Evolutionary conservation across 2,113 vertebrate species (phyloP), one percentile per base, ranked within the genome.

Genomic region (Podiceps cristatus): DNA sequence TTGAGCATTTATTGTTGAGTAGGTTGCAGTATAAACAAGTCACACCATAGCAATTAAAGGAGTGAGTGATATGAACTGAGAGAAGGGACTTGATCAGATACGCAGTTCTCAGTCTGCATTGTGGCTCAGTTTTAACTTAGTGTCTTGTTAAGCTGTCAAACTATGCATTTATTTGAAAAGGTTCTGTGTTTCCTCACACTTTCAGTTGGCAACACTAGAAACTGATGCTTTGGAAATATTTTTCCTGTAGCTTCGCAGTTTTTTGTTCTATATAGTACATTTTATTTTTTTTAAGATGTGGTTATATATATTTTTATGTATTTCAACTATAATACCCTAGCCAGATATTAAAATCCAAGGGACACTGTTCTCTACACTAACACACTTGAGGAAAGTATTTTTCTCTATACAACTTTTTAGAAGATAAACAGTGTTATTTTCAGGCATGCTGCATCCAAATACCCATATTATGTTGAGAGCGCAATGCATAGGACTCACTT

Each of bases 301-400:
- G 5, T 67, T 86, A 35, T 69, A 67, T 62, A 74, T 68, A 15
- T 95, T 79, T 95, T 53, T 94, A 9, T 96, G 33, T 59, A 82
- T 98, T 98, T 68, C 86, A 98, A 98, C 37, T 98, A 97, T 79
- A 97, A 88, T 45, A 89, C 78, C 75, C 64, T 86, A 97, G 96
- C 52, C 89, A 98, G 90, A 55, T 59, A 87, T 37, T 88, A 73
- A 93, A 98, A 96, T 81, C 89, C 98, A 71, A 94, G 96, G 28
- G 58, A 91, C 20, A 73, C 77, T 50, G 42, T 92, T 86, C 20
- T 96, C 29, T 98, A 97, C 68, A 96, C 83, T 75, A 94, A 95
- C 69, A 96, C 96, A 18, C 98, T 97, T 77, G 72, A 97, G 94
- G 97, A 96, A 81, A 37, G 56, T 72, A 37, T 87, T 94, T 87